Base-by-base conservation (phyloP, 2,888 invertebrate species). In the Doris montereyensis region DNA sequence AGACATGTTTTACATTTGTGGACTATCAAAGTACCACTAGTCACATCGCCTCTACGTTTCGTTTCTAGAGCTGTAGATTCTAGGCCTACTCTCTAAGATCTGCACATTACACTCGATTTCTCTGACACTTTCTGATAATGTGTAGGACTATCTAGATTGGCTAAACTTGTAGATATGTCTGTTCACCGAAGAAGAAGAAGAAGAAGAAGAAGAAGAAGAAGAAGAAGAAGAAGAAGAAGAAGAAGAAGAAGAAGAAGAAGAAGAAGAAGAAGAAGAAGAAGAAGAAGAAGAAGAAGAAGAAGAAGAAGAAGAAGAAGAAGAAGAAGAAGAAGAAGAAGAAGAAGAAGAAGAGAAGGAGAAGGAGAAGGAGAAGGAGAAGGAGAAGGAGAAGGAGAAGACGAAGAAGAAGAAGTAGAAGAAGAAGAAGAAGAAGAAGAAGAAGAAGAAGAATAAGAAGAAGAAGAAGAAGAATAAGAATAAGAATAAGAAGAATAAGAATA, bases 131-230 rank as follows among this genome's bases (percentile, higher is more conserved):
- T n/a, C n/a, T n/a, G n/a, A n/a, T n/a, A n/a, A n/a, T n/a, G n/a
- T n/a, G n/a, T n/a, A n/a, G n/a, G n/a, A n/a, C n/a, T n/a, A n/a
- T n/a, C n/a, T n/a, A n/a, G n/a, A n/a, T n/a, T n/a, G n/a, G n/a
- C n/a, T n/a, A n/a, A n/a, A n/a, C n/a, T n/a, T n/a, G n/a, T n/a
- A n/a, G n/a, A n/a, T n/a, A n/a, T n/a, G n/a, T n/a, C n/a, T 41
- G 17, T 41, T 41, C 17, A 17, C 52, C 52, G 52, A 30, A 52
- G 24, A 52, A 72, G 72, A 52, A 52, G 57, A 5, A 72, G 52
- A 52, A 52, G 60, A 41, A 60, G 60, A 35, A 74, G 74, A 41
- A 60, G 60, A 35, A 74, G 74, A 52, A 52, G 60, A 41, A 60
- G 74, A 60, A 32, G 60, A 1, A 60, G 74, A 60, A 32, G 60